These are phyloP conservation scores for Myiozetetes cayanensis DNA, from an alignment of 2,113 vertebrate genomes.

Conservation along the genomic window DNA sequence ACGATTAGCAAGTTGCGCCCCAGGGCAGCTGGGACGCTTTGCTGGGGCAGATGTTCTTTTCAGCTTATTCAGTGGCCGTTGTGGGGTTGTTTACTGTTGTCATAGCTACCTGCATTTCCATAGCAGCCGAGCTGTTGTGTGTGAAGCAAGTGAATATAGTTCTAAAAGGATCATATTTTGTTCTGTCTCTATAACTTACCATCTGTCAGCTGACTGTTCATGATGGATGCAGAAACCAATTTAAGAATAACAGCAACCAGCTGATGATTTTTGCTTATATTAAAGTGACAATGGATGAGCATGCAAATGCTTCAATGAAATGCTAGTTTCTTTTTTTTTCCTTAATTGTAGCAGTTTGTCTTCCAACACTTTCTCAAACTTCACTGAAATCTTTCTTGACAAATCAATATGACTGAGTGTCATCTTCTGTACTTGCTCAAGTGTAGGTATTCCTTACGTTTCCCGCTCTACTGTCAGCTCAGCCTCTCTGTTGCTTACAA, in stretches of 20 bases:
- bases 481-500: background rate
- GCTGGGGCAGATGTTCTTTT: conserved; percentile 86
- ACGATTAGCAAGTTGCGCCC: conserved; percentile 70
- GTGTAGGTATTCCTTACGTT: background rate
- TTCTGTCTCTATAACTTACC: conserved; percentile 75
- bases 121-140: conserved; percentile 77
- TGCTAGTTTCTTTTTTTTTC: background rate
- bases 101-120: conserved; percentile 82
- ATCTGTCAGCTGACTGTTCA: conserved; percentile 78
- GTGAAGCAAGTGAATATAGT: conserved; percentile 78
- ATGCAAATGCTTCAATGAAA: conserved; percentile 15
- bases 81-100: conserved; percentile 81
- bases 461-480: background rate
- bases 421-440: background rate
- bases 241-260: conserved; percentile 60
- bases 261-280: conserved; percentile 39
- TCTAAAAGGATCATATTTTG: conserved; percentile 84
- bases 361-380: background rate
- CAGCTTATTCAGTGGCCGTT: conserved; percentile 76
- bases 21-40: conserved; percentile 75
- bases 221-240: conserved; percentile 69
- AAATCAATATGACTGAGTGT: background rate
- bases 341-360: background rate
- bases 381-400: background rate
- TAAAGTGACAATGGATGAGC: conserved; percentile 19